A percentile compares a stretch with the other conserved stretches of the same genome.
Evolutionary conservation across 2,113 vertebrate genomes (phyloP).

Genomic region (Aleadryas rufinucha): DNA sequence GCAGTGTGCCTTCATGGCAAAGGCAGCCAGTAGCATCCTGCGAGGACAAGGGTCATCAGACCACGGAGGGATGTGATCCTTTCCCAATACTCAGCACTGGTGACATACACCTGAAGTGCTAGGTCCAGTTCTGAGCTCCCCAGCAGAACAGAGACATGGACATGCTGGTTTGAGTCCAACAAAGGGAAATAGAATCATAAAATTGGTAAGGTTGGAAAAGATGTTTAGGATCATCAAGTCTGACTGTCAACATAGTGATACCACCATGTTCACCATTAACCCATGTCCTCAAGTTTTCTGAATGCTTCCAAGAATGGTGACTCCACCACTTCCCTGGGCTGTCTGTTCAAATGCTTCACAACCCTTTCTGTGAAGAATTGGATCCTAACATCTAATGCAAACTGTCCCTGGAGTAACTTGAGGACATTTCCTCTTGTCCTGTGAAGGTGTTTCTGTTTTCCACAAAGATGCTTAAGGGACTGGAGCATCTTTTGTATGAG

Average conservation of each 20-base stretch:
- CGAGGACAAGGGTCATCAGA: neutral
- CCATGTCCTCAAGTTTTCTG: neutral
- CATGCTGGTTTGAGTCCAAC: neutral
- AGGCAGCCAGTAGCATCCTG: neutral
- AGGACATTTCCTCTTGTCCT: neutral
- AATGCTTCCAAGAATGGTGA: neutral
- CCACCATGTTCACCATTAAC: neutral
- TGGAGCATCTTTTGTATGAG: neutral
- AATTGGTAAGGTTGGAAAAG: neutral
- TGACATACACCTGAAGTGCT: neutral
- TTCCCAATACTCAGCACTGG: neutral
- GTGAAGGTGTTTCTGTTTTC: neutral
- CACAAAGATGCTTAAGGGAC: neutral
- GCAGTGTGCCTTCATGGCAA: neutral
- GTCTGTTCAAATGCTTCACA: neutral
- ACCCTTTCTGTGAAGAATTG: neutral
- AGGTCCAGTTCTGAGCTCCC: neutral
- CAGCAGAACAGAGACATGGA: neutral
- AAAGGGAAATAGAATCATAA: neutral
- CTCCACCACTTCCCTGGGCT: neutral
- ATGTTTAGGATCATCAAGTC: neutral
- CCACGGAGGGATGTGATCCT: neutral
- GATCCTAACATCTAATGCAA: neutral
- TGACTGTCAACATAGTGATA: rapidly evolving
- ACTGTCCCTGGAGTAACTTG: neutral